Conservation (phyloP, 2,888 invertebrate species). For the Busseola fusca region DNA sequence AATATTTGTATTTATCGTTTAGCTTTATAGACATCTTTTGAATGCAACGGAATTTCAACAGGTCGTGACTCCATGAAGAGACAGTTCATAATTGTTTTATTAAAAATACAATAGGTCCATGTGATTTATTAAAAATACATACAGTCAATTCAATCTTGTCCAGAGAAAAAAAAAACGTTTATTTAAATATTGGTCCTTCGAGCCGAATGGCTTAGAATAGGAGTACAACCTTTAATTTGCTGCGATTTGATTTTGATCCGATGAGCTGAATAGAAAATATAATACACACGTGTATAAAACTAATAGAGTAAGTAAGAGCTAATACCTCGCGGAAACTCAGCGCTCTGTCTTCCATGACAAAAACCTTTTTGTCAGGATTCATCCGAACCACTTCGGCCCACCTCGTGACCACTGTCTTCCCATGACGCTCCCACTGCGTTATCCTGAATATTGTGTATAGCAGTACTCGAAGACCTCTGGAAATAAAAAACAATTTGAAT, state of each 20-base stretch:
- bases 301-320: constrained; percentile 17
- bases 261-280: constrained; percentile 2
- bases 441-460: constrained; percentile 86
- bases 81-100: background rate
- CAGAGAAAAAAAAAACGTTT: background rate
- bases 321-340: constrained; percentile 91
- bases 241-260: background rate
- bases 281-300: background rate
- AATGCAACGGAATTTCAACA: background rate
- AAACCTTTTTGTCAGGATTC: constrained; percentile 91
- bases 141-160: background rate
- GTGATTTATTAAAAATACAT: background rate
- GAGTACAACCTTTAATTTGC: background rate
- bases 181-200: constrained; percentile 1
- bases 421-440: constrained; percentile 85
- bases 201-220: background rate
- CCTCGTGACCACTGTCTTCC: constrained; percentile 88
- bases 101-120: background rate
- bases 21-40: too few relatives aligned
- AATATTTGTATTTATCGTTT: too few relatives aligned
- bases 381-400: constrained; percentile 86
- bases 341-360: constrained; percentile 91
- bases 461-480: constrained; percentile 88
- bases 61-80: too few relatives aligned
- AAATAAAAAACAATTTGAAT: constrained; percentile 57